Percentiles rank a stretch among this genome's conserved stretches.
Evolutionary conservation across 2,797 vertebrate species (phyloP).

Genomic region (Rhincodon typus): DNA sequence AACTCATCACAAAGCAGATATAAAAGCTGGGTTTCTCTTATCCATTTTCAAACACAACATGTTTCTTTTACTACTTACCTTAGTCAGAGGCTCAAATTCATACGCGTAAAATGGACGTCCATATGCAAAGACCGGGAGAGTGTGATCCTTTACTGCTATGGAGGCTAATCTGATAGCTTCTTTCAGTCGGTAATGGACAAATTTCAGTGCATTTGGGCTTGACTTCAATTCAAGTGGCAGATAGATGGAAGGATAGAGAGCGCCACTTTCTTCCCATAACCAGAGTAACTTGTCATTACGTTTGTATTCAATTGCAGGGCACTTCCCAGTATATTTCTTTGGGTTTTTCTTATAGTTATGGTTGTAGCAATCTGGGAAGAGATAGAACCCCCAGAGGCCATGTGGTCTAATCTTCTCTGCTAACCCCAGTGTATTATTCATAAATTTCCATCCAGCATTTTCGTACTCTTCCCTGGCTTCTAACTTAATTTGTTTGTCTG

Average conservation of each 20-base stretch:
- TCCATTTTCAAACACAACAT: not conserved
- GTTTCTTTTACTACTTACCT: conserved; percentile 59
- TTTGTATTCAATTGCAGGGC: conserved; percentile 71
- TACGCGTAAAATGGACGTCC: conserved; percentile 83
- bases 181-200: conserved; percentile 76
- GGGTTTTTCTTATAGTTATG: conserved; percentile 77
- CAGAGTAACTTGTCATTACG: conserved; percentile 77
- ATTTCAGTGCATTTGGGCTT: conserved; percentile 73
- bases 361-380: conserved; percentile 88
- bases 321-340: conserved; percentile 69
- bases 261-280: conserved; percentile 78
- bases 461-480: conserved; percentile 77
- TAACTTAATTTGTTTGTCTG: conserved; percentile 65
- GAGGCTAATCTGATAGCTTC: conserved; percentile 79
- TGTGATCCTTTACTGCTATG: conserved; percentile 63
- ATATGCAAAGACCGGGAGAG: conserved; percentile 78
- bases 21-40: not conserved
- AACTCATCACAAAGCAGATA: not conserved
- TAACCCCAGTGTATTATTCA: conserved; percentile 73
- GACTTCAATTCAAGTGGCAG: conserved; percentile 75
- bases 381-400: conserved; percentile 80
- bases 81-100: conserved; percentile 71
- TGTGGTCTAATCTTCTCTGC: conserved; percentile 66
- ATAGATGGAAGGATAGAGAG: conserved; percentile 80
- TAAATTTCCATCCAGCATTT: conserved; percentile 67